phyloP scores from a whole-genome alignment of 2,113 vertebrate species.

The Oostethus manadensis region DNA sequence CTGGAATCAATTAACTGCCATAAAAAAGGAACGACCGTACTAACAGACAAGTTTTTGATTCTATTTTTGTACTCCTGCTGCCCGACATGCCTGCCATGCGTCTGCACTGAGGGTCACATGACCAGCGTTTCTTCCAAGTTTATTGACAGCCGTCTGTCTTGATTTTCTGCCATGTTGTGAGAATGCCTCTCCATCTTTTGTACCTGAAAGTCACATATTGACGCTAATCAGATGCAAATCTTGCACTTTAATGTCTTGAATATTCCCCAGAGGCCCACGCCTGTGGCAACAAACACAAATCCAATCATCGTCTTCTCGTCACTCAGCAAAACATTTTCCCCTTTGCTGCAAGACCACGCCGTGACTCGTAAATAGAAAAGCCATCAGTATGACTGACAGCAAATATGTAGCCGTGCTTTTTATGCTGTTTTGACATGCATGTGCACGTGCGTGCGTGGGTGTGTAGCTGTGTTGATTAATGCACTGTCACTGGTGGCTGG shows the following conservation, averaged over 20 bases:
- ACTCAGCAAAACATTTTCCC: constrained; percentile 11
- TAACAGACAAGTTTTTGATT: too few species aligned
- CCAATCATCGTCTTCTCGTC: constrained; percentile 7
- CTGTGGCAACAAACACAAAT: constrained; percentile 22
- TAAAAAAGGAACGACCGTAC: too few species aligned
- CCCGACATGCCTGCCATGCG: constrained; percentile 25
- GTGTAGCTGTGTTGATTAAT: constrained; percentile 48
- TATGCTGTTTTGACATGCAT: too few species aligned
- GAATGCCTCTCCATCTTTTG: constrained; percentile 14
- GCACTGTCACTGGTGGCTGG: constrained; percentile 36
- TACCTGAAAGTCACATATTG: constrained; percentile 6
- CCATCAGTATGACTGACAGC: constrained; percentile 33
- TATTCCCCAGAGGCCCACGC: constrained; percentile 8
- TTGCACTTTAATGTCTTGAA: constrained; percentile 18
- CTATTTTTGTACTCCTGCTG: constrained; percentile 41
- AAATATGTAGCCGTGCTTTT: constrained; percentile 7
- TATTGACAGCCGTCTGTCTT: constrained; percentile 36
- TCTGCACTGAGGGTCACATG: constrained; percentile 46
- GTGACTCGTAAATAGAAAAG: constrained; percentile 33
- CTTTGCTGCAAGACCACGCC: constrained; percentile 21
- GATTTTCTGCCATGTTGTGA: constrained; percentile 41
- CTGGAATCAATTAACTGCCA: too few species aligned
- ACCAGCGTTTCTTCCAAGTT: constrained; percentile 28
- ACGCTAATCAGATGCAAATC: constrained; percentile 19
- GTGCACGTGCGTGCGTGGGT: constrained; percentile 12